A percentile compares a stretch with the other conserved stretches of the same genome.
These are phyloP conservation scores for Channa argus DNA, from an alignment of 2,113 vertebrate genomes.

Conservation along the genomic window DNA sequence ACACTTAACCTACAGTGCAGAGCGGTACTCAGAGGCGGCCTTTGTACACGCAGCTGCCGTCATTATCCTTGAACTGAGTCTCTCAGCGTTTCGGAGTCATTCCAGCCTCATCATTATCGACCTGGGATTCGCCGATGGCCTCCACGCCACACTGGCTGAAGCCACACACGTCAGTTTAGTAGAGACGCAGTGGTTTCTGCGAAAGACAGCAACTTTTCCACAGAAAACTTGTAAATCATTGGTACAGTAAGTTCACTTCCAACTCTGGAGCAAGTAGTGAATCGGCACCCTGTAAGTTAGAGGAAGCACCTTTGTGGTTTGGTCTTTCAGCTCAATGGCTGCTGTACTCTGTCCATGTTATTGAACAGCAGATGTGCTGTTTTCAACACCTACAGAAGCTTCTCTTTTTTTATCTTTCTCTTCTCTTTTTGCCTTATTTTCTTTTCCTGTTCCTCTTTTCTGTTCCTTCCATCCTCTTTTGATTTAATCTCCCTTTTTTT, in stretches of 20 bases:
- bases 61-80: conserved; percentile 64
- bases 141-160: not conserved
- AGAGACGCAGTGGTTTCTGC: not conserved
- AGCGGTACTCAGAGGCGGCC: conserved; percentile 29
- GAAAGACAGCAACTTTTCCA: no score
- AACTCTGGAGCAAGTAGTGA: conserved; percentile 11
- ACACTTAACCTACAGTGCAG: conserved; percentile 54
- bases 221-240: conserved; percentile 37
- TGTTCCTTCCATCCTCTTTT: not conserved
- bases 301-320: conserved; percentile 48
- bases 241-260: conserved; percentile 17
- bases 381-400: conserved; percentile 27
- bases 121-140: not conserved
- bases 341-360: conserved; percentile 34
- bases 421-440: not conserved
- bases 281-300: conserved; percentile 21
- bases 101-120: conserved; percentile 37
- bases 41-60: conserved; percentile 39
- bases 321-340: conserved; percentile 33
- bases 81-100: conserved; percentile 31
- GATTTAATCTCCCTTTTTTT: not conserved
- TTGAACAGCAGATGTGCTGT: conserved; percentile 33
- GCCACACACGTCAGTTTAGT: not conserved
- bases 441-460: not conserved
- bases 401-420: not conserved